Evolutionary conservation across 2,888 invertebrate species (phyloP).

Genomic region (Gastrophysa polygoni): DNA sequence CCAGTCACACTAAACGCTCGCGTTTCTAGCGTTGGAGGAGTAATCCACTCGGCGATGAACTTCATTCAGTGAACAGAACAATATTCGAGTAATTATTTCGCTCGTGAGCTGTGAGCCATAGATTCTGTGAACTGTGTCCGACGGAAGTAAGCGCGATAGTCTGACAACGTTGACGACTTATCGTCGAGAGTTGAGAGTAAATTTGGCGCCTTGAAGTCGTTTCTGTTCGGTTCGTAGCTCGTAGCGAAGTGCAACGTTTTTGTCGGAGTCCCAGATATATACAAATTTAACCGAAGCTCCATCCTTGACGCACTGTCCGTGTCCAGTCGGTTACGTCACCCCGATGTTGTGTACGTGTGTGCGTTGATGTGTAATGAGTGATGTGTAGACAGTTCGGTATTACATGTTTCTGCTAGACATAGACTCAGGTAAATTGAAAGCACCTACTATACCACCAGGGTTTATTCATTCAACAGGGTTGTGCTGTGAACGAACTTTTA

Average conservation of each 20-base stretch:
- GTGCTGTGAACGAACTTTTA: too few species aligned
- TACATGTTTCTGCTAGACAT: constrained; percentile 13
- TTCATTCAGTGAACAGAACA: not conserved
- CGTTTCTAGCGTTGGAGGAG: not conserved
- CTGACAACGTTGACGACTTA: not conserved
- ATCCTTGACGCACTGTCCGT: constrained; percentile 40
- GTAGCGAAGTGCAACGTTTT: constrained; percentile 33
- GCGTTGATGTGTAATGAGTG: constrained; percentile 15
- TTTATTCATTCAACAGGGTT: too few species aligned
- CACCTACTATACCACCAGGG: too few species aligned
- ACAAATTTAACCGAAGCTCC: constrained; percentile 57
- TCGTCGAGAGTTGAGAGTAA: not conserved
- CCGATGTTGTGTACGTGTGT: not conserved
- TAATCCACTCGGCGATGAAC: not conserved
- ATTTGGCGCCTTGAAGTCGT: not conserved
- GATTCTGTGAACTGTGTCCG: too few species aligned
- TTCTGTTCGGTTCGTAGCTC: not conserved
- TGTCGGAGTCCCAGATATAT: constrained; percentile 55
- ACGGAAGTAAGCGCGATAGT: not conserved
- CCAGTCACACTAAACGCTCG: constrained; percentile 1
- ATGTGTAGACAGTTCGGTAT: constrained; percentile 5
- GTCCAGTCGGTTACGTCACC: constrained; percentile 42
- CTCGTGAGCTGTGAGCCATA: not conserved
- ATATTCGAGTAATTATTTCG: not conserved
- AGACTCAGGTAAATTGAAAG: constrained; percentile 9